Conservation (phyloP, 2,797 vertebrate genomes). For the Rachycentron canadum region DNA sequence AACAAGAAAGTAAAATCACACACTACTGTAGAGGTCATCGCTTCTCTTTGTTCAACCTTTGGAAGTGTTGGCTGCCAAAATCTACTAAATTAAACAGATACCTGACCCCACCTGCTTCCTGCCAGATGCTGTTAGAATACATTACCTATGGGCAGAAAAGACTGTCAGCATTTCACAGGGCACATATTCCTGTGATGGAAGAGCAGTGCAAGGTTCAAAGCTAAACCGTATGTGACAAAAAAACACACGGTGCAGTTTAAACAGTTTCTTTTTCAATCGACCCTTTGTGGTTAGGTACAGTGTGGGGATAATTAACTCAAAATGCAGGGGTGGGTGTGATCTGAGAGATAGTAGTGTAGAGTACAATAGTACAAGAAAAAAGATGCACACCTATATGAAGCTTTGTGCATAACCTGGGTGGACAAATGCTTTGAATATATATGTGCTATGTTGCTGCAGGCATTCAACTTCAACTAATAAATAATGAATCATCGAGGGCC, state of each 20-base stretch:
- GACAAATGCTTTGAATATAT: neutral
- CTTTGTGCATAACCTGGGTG: too few species aligned
- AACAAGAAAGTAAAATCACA: constrained; percentile 7
- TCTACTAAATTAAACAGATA: neutral
- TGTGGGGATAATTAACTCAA: constrained; percentile 28
- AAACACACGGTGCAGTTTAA: constrained; percentile 26
- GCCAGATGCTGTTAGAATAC: neutral
- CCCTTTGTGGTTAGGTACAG: neutral
- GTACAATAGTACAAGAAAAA: neutral
- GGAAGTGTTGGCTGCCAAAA: neutral
- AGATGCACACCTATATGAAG: neutral
- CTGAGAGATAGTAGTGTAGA: neutral
- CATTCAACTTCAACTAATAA: neutral
- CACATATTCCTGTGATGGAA: neutral
- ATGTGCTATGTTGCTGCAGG: neutral
- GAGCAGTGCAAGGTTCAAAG: constrained; percentile 21
- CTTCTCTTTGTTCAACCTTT: neutral
- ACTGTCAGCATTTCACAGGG: constrained; percentile 13
- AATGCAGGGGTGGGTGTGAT: neutral
- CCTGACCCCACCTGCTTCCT: neutral
- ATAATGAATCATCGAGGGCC: neutral
- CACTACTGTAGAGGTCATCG: neutral
- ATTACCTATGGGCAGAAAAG: constrained; percentile 12
- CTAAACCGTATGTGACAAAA: neutral
- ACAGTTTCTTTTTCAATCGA: constrained; percentile 21